A percentile compares a stretch with the other conserved stretches of the same genome.
Conservation (phyloP, 2,113 vertebrate species). For the Austrofundulus limnaeus region DNA sequence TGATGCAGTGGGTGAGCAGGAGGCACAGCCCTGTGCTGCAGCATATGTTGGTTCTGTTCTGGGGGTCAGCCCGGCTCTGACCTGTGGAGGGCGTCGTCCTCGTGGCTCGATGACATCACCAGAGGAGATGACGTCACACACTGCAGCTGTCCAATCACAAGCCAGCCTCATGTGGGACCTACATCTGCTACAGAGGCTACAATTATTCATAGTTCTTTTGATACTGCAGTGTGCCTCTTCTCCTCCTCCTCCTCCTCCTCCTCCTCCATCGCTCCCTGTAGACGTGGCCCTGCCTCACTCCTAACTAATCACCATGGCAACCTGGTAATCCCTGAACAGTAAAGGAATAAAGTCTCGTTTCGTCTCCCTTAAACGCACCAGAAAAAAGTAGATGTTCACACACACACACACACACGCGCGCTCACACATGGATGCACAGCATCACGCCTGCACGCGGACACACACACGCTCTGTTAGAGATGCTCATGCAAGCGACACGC, state of each 20-base stretch:
- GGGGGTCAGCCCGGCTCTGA: constrained; percentile 19
- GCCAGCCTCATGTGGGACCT: constrained; percentile 37
- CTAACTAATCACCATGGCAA: constrained; percentile 81
- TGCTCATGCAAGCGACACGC: constrained; percentile 37
- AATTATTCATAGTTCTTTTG: constrained; percentile 64
- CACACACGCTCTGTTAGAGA: constrained; percentile 31
- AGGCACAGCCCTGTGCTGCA: not conserved
- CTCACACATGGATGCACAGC: constrained; percentile 12
- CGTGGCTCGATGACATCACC: too few species aligned
- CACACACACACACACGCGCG: constrained; percentile 26
- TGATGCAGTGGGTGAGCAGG: constrained; percentile 30
- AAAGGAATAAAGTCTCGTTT: constrained; percentile 4
- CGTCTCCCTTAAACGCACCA: constrained; percentile 15
- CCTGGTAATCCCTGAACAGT: constrained; percentile 75
- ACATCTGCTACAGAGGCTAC: constrained; percentile 40
- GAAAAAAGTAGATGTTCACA: constrained; percentile 9
- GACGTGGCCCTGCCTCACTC: constrained; percentile 70
- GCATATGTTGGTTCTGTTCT: too few species aligned
- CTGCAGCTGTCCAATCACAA: constrained; percentile 55
- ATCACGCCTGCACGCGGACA: constrained; percentile 8
- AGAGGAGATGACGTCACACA: constrained; percentile 17
- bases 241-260: too few species aligned
- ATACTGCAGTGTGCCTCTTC: constrained; percentile 54
- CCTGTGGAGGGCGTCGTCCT: not conserved
- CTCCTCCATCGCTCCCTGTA: constrained; percentile 58